Conservation (phyloP, 2,797 vertebrate genomes). For the Trematomus bernacchii region DNA sequence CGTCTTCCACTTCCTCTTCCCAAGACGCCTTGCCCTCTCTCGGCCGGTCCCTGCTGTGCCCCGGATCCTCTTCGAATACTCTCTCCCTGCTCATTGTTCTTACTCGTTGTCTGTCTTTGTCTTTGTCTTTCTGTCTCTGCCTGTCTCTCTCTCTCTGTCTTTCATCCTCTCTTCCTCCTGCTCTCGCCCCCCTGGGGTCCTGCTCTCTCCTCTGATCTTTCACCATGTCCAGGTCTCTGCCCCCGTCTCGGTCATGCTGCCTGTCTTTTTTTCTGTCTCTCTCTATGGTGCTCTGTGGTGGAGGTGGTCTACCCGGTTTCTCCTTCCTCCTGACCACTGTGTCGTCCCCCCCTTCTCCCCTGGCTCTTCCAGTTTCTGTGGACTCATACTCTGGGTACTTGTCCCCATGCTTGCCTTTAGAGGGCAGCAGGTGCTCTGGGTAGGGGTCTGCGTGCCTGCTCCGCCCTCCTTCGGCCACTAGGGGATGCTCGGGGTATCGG, state of each 20-base stretch:
- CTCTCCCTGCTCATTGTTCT: conserved; percentile 71
- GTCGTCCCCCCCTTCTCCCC: conserved; percentile 52
- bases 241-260: conserved; percentile 46
- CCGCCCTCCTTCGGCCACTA: conserved; percentile 54
- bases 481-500: conserved; percentile 72
- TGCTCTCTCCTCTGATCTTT: conserved; percentile 60
- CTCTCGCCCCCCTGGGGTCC: conserved; percentile 39
- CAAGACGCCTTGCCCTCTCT: conserved; percentile 53
- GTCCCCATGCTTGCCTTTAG: conserved; percentile 72
- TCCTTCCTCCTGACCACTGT: conserved; percentile 74
- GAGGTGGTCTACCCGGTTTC: conserved; percentile 76
- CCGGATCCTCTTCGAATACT: conserved; percentile 54
- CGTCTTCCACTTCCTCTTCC: conserved; percentile 62
- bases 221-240: conserved; percentile 41
- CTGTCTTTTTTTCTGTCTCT: conserved; percentile 68
- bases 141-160: conserved; percentile 48
- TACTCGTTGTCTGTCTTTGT: conserved; percentile 39
- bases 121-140: conserved; percentile 62
- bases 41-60: conserved; percentile 20
- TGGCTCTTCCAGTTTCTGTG: conserved; percentile 65
- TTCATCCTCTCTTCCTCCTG: conserved; percentile 56
- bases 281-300: conserved; percentile 67
- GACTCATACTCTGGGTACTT: conserved; percentile 70
- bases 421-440: conserved; percentile 68
- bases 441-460: conserved; percentile 71